Evolutionary conservation across 2,888 invertebrate genomes (phyloP).

Genomic region (Panzeria rudis): DNA sequence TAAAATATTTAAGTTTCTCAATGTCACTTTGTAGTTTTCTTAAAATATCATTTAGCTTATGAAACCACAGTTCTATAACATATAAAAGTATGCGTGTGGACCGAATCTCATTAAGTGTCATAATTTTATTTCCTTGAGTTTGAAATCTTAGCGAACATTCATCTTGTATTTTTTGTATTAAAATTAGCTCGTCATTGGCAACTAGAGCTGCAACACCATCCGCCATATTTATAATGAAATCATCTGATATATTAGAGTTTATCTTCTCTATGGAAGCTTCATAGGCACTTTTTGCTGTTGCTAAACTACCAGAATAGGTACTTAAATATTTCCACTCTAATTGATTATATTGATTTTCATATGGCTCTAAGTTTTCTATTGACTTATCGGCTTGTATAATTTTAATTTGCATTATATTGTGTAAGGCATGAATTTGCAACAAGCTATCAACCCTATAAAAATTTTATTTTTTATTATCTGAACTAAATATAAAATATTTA

Average conservation of each 20-base stretch:
- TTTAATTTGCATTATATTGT: conserved; percentile 86
- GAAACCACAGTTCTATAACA: conserved; percentile 78
- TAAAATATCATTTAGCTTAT: conserved; percentile 72
- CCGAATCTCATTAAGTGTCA: conserved; percentile 71
- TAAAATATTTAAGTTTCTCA: conserved; percentile 75
- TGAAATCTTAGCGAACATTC: conserved; percentile 74
- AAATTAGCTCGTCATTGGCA: conserved; percentile 67
- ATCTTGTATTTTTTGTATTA: conserved; percentile 77
- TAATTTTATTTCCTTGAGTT: conserved; percentile 35
- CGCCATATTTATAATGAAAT: conserved; percentile 71
- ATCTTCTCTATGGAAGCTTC: conserved; percentile 47
- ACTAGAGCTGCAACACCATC: conserved; percentile 71
- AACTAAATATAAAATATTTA: not conserved
- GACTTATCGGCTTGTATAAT: conserved; percentile 27
- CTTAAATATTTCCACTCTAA: conserved; percentile 86
- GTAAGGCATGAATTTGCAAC: conserved; percentile 87
- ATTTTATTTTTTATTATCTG: not conserved
- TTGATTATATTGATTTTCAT: conserved; percentile 83
- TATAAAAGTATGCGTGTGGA: conserved; percentile 75
- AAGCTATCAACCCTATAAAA: conserved; percentile 86
- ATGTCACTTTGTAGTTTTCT: conserved; percentile 73
- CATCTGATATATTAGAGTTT: conserved; percentile 44
- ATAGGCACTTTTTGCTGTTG: conserved; percentile 74
- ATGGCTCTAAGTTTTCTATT: conserved; percentile 49
- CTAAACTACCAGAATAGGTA: conserved; percentile 76